These are phyloP conservation scores for Yponomeuta sedellus DNA, from an alignment of 2,888 invertebrate genomes.

Conservation along the genomic window DNA sequence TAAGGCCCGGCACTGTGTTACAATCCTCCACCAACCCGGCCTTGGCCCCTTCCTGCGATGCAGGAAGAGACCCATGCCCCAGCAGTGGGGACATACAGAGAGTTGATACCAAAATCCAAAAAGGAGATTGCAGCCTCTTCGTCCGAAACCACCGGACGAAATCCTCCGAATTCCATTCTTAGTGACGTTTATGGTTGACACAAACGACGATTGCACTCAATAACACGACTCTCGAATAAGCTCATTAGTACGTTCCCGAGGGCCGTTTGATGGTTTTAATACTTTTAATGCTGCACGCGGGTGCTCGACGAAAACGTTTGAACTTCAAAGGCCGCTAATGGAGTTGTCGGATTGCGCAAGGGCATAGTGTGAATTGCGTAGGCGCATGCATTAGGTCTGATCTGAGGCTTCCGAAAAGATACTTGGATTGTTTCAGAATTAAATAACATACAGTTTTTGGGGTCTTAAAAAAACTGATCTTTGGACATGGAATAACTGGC, in stretches of 20 bases:
- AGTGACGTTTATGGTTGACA: slow-evolving; percentile 60
- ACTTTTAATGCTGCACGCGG: slow-evolving; percentile 30
- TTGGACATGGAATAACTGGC: no score
- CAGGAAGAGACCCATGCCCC: no score
- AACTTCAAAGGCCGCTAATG: slow-evolving; percentile 52
- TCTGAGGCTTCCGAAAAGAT: no score
- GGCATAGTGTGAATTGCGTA: slow-evolving; percentile 49
- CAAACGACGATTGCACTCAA: slow-evolving; percentile 69
- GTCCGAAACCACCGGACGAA: background rate
- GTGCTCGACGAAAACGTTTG: slow-evolving; percentile 33
- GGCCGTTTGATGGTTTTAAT: slow-evolving; percentile 66
- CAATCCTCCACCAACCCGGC: no score
- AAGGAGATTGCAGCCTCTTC: background rate
- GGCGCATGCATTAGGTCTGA: slow-evolving; percentile 29
- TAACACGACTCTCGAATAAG: slow-evolving; percentile 64
- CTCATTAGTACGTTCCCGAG: slow-evolving; percentile 63
- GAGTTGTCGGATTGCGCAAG: slow-evolving; percentile 65
- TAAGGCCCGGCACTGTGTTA: no score
- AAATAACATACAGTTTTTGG: no score
- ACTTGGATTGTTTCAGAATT: no score
- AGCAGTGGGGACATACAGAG: no score
- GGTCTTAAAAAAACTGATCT: no score
- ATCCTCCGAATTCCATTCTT: slow-evolving; percentile 10
- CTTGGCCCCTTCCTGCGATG: no score
- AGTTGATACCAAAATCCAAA: no score